Base-by-base conservation (phyloP, 2,797 vertebrate genomes). In the Siniperca obscura region DNA sequence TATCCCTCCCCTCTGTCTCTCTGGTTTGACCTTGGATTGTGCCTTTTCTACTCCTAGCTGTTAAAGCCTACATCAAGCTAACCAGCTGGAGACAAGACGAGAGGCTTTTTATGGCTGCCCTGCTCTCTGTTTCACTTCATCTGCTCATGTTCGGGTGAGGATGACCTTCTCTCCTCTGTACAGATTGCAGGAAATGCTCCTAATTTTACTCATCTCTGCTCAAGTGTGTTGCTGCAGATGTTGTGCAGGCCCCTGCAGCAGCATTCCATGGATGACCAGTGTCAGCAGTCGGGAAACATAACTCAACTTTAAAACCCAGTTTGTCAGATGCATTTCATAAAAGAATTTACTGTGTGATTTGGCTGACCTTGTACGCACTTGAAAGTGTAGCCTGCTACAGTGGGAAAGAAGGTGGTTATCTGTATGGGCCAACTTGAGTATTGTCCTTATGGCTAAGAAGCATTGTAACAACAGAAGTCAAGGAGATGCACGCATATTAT, bases 131-230 rank as follows among this genome's bases (percentile, higher is more conserved):
- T 90, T 84, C 87, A 84, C 87, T 87, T 91, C 83, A 89, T 90
- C 84, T 84, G 82, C 81, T 86, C 75, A 42, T 89, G 82, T 93
- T 85, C 66, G 65, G 75, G 78, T 83, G 91, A 89, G 75, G 82
- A 75, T 87, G 87, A 91, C 88, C 89, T 81, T 87, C 84, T 85
- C 83, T 88, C 76, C 83, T 85, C 74, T 57, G 86, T 77, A 56
- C 74, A 80, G 82, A 91, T 92, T 82, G 83, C 91, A 91, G 91
- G 90, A 94, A 93, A 94, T 90, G 81, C 90, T 92, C 91, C 69
- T 89, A 84, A 93, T 94, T 94, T 89, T 87, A 78, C 91, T 89
- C 80, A 64, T 88, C 82, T 80, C 81, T 84, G 86, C 80, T 80
- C 78, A 75, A 89, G 86, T 87, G 84, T 75, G 69, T 69, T 78